phyloP scores from a whole-genome alignment of 2,113 vertebrate genomes.

The Tichodroma muraria region DNA sequence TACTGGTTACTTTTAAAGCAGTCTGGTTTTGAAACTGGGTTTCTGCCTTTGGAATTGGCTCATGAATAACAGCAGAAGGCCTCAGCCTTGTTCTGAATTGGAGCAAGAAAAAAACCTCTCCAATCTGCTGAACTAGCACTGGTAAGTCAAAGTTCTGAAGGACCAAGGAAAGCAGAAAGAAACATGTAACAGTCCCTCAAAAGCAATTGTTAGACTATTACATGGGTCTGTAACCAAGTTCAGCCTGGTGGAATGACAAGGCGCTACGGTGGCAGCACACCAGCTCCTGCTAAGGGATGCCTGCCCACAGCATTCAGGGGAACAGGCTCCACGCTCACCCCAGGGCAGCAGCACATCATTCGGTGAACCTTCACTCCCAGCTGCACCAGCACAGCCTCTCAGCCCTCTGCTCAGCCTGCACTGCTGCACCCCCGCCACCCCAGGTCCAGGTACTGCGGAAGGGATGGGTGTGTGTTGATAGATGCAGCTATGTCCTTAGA shows the following conservation, averaged over 20 bases:
- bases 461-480: rapidly evolving
- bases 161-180: not conserved
- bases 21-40: not conserved
- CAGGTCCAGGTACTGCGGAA: not conserved
- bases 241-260: not conserved
- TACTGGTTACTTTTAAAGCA: not conserved
- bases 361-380: not conserved
- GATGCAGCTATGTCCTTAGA: not conserved
- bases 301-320: rapidly evolving
- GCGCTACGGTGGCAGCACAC: rapidly evolving
- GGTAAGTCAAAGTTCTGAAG: not conserved
- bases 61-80: not conserved
- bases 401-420: not conserved
- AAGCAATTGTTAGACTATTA: not conserved
- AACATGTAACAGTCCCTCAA: not conserved
- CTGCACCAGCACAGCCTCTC: not conserved
- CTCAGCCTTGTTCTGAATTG: not conserved
- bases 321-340: not conserved
- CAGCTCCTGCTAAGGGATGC: not conserved
- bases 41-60: not conserved
- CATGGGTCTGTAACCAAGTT: not conserved
- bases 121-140: not conserved
- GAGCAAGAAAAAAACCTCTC: not conserved
- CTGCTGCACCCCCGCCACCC: not conserved
- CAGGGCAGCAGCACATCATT: not conserved